Conservation (phyloP, 2,797 vertebrate genomes). For the Ctenochaetus hawaiiensis region DNA sequence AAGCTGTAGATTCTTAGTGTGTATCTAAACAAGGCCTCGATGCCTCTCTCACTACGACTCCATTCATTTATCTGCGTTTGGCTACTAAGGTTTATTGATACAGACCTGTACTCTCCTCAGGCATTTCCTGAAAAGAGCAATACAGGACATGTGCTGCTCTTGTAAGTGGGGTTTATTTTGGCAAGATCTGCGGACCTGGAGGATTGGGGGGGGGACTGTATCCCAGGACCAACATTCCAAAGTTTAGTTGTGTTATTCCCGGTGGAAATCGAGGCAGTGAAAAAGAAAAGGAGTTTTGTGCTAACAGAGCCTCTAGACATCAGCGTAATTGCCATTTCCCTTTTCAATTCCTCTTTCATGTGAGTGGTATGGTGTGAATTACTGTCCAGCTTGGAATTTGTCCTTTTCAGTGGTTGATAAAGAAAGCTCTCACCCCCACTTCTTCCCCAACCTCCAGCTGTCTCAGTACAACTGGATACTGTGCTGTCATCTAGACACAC, state of each 20-base stretch:
- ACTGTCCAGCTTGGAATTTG: conserved; percentile 68
- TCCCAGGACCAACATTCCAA: conserved; percentile 82
- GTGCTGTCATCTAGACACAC: conserved; percentile 39
- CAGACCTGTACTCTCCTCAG: conserved; percentile 80
- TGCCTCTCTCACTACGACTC: conserved; percentile 57
- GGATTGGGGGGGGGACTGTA: conserved; percentile 42
- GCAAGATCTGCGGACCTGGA: conserved; percentile 70
- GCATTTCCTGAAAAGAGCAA: conserved; percentile 84
- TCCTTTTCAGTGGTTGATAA: conserved; percentile 64
- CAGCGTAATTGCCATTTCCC: conserved; percentile 65
- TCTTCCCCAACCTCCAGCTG: conserved; percentile 54
- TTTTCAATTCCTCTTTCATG: conserved; percentile 67
- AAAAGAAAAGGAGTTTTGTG: conserved; percentile 77
- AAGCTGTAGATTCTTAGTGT: conserved; percentile 36
- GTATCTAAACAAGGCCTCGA: conserved; percentile 50
- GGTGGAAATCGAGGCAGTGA: conserved; percentile 66
- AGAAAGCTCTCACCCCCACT: conserved; percentile 42
- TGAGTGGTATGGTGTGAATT: conserved; percentile 74
- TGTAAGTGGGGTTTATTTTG: conserved; percentile 86
- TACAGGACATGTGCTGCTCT: conserved; percentile 82
- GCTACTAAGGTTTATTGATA: conserved; percentile 79
- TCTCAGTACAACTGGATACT: conserved; percentile 49
- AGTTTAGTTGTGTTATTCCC: conserved; percentile 83
- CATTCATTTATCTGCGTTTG: conserved; percentile 76
- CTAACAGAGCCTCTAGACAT: conserved; percentile 71